These are phyloP conservation scores for Dendroctonus valens DNA, from an alignment of 1,140 invertebrate species.

Conservation along the genomic window DNA sequence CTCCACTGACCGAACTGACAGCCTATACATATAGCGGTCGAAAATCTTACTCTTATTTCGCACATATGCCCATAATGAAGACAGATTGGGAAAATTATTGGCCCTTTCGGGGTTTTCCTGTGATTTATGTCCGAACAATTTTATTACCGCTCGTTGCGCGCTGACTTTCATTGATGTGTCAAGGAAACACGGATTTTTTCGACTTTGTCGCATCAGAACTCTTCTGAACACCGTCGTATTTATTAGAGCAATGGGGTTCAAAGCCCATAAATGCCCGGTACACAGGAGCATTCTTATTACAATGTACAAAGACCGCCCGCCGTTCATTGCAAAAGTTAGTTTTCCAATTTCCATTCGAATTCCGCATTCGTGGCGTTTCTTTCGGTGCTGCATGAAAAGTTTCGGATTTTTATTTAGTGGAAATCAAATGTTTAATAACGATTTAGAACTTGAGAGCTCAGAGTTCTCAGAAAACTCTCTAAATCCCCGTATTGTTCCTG, in stretches of 20 bases:
- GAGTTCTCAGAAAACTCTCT: no score
- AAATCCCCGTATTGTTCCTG: no score
- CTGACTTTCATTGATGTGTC: background rate
- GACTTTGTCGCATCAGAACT: no score
- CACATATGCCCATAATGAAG: slow-evolving; percentile 26
- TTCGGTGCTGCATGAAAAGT: no score
- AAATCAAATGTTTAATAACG: no score
- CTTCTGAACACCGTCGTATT: no score
- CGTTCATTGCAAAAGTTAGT: slow-evolving; percentile 8
- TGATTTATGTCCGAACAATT: slow-evolving; percentile 24
- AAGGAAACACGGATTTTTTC: no score
- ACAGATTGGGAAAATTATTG: slow-evolving; percentile 25
- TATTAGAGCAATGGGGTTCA: background rate
- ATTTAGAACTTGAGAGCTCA: no score
- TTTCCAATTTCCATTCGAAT: slow-evolving; percentile 10
- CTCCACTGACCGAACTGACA: background rate
- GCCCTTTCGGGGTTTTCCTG: slow-evolving; percentile 20
- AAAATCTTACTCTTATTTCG: slow-evolving; percentile 18
- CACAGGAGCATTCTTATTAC: background rate
- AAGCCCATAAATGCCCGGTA: background rate
- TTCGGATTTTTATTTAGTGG: no score
- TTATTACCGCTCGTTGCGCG: slow-evolving; percentile 7
- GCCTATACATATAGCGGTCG: slow-evolving; percentile 15
- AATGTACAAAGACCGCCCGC: background rate
- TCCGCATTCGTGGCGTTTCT: no score